Percentiles rank a stretch among this genome's conserved stretches.
phyloP scores from a whole-genome alignment of 2,797 vertebrate genomes.

The Pseudocheirus occidentalis region DNA sequence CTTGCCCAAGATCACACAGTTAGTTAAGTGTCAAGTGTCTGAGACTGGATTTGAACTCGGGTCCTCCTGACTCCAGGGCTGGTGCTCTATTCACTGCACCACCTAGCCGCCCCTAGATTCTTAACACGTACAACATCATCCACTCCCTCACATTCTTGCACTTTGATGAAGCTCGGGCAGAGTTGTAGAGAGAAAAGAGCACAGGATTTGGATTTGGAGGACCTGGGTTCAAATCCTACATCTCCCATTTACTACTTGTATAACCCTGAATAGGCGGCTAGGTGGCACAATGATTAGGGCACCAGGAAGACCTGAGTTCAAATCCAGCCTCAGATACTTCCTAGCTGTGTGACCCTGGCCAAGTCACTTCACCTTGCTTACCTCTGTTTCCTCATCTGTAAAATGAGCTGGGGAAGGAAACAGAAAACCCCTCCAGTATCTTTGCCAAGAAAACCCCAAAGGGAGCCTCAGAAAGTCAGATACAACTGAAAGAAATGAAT shows the following conservation, averaged over 20 bases:
- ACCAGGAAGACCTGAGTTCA: not conserved
- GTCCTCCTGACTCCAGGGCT: too few relatives aligned
- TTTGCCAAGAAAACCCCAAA: not conserved
- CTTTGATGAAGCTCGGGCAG: not conserved
- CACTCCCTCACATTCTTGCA: not conserved
- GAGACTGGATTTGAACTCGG: too few relatives aligned
- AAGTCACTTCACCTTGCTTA: not conserved
- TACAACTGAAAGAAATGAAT: not conserved
- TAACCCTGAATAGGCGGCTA: too few relatives aligned
- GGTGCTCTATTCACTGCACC: too few relatives aligned
- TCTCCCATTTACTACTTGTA: not conserved
- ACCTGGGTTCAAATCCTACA: not conserved
- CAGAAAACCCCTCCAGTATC: not conserved
- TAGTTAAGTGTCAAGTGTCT: too few relatives aligned
- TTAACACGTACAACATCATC: not conserved
- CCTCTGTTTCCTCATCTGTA: not conserved
- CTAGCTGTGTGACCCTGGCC: not conserved
- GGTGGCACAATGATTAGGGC: too few relatives aligned
- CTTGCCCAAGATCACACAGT: too few relatives aligned
- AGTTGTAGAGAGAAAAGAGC: not conserved
- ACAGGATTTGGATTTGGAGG: not conserved
- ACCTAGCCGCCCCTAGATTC: not conserved
- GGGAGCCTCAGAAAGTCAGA: too few relatives aligned
- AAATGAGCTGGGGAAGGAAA: not conserved
- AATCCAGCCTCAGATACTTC: not conserved